Evolutionary conservation across 2,797 vertebrate species (phyloP).

Genomic region (Sorex maritimensis): DNA sequence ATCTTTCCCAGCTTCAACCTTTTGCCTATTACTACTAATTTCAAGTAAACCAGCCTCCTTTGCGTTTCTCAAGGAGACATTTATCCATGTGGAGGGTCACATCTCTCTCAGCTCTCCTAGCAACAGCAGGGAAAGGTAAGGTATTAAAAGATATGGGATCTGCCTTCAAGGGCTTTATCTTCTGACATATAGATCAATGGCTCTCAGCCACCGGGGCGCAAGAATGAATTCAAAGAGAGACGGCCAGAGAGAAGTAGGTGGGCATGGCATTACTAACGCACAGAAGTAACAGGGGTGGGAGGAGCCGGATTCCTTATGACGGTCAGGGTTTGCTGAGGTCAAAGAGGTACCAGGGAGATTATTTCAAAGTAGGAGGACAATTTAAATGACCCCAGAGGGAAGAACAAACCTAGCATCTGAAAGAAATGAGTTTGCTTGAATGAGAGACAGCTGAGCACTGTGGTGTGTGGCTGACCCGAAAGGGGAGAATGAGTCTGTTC

Average conservation of each 20-base stretch:
- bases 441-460: background rate
- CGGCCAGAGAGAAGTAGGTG: background rate
- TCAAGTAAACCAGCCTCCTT: slow-evolving; percentile 19
- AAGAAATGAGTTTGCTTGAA: background rate
- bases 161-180: background rate
- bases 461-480: background rate
- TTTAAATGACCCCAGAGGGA: background rate
- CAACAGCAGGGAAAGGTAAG: too few relatives aligned
- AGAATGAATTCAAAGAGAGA: background rate
- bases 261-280: background rate
- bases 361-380: background rate
- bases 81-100: background rate
- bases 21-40: background rate
- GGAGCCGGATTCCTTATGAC: background rate
- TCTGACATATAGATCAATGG: background rate
- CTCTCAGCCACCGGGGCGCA: background rate
- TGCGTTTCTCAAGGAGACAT: background rate
- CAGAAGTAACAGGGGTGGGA: background rate
- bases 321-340: background rate
- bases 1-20: background rate
- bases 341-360: background rate
- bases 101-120: background rate
- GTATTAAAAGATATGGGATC: background rate
- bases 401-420: background rate
- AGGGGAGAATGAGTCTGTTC: background rate